A percentile compares a stretch with the other conserved stretches of the same genome.
Evolutionary conservation across 2,797 vertebrate species (phyloP).

Genomic region (Echiichthys vipera): DNA sequence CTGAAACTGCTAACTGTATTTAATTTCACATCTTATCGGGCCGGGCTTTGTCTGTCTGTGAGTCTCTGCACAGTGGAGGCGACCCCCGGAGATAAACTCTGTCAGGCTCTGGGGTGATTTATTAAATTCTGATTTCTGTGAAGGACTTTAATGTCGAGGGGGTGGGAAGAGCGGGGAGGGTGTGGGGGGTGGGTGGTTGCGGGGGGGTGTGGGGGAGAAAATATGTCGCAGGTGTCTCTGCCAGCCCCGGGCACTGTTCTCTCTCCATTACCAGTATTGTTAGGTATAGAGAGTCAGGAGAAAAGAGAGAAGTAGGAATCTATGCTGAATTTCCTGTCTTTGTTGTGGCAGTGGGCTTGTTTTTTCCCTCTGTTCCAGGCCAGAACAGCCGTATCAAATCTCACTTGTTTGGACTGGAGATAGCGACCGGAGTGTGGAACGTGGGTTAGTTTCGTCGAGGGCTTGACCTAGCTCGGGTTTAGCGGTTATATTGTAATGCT

Average conservation of each 20-base stretch:
- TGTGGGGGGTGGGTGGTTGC: neutral
- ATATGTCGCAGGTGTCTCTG: conserved; percentile 84
- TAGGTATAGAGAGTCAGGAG: conserved; percentile 75
- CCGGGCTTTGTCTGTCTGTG: conserved; percentile 86
- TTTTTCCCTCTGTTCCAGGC: conserved; percentile 73
- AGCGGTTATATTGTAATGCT: conserved; percentile 64
- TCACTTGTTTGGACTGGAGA: conserved; percentile 82
- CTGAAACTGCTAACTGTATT: conserved; percentile 89
- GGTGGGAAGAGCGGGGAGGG: conserved; percentile 61
- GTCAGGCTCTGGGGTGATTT: conserved; percentile 90
- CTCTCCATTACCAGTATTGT: conserved; percentile 81
- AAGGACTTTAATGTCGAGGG: conserved; percentile 89
- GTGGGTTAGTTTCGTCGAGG: conserved; percentile 61
- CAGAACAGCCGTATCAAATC: conserved; percentile 78
- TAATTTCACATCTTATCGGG: conserved; percentile 89
- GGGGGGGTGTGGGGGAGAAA: conserved; percentile 66
- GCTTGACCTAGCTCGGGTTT: conserved; percentile 51
- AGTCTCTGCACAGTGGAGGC: conserved; percentile 84
- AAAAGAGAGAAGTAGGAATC: conserved; percentile 83
- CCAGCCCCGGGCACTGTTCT: conserved; percentile 83
- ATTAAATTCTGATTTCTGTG: conserved; percentile 92
- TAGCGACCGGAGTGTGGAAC: conserved; percentile 57
- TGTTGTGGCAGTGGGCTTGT: conserved; percentile 83
- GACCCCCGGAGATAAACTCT: conserved; percentile 91
- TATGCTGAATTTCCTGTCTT: conserved; percentile 87